Conservation (phyloP, 2,888 invertebrate species). For the Eristalis intricaria region DNA sequence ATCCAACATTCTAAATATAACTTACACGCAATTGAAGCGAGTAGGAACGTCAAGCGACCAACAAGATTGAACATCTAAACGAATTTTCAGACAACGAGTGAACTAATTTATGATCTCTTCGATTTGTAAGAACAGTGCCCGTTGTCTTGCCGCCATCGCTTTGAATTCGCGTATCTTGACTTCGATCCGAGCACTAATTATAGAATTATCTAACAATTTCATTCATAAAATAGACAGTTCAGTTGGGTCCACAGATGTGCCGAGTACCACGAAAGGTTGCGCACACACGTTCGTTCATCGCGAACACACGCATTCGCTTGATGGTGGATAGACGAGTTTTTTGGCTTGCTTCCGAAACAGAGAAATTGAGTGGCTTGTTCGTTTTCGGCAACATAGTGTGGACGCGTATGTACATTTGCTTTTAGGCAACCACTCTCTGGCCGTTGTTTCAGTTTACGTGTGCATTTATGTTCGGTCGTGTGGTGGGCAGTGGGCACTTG, state of each 20-base stretch:
- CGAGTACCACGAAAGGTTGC: neutral
- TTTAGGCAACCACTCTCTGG: no score
- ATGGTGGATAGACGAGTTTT: neutral
- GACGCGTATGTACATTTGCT: no score
- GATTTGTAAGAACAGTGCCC: neutral
- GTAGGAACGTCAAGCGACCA: neutral
- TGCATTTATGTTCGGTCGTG: no score
- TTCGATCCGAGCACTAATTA: conserved; percentile 4
- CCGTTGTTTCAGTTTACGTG: no score
- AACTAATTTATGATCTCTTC: neutral
- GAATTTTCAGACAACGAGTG: neutral
- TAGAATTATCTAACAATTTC: conserved; percentile 20
- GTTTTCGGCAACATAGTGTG: neutral
- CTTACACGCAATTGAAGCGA: neutral
- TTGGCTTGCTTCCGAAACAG: neutral
- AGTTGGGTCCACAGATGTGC: neutral
- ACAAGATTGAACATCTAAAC: neutral
- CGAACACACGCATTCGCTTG: neutral
- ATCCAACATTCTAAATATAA: neutral
- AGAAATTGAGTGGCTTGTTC: neutral
- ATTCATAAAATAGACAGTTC: conserved; percentile 18
- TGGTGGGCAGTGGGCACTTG: no score
- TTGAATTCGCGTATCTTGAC: neutral
- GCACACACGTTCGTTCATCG: neutral
- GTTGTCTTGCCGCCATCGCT: neutral